Percentiles rank a stretch among this genome's conserved stretches.
These are phyloP conservation scores for Falco biarmicus DNA, from an alignment of 2,797 vertebrate species.

Conservation along the genomic window DNA sequence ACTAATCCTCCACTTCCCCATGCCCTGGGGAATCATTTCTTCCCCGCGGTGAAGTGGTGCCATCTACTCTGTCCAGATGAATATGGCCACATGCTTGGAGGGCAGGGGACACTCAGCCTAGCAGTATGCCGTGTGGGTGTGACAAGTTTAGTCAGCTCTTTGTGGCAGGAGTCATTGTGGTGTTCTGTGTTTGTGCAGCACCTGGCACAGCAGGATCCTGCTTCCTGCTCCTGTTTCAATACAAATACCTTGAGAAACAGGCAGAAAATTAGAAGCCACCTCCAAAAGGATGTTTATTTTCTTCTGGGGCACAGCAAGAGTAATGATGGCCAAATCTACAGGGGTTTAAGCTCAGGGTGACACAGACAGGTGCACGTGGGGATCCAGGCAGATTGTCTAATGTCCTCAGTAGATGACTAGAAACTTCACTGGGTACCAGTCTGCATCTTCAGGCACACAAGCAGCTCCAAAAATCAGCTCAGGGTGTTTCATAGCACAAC, in stretches of 20 bases:
- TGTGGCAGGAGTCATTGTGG: not conserved
- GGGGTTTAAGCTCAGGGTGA: not conserved
- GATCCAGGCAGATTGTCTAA: not conserved
- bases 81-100: rapidly evolving
- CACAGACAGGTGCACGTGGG: not conserved
- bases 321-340: rapidly evolving
- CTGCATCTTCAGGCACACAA: not conserved
- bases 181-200: rapidly evolving
- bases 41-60: not conserved
- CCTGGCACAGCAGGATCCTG: not conserved
- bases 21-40: not conserved
- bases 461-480: not conserved
- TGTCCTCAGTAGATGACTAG: not conserved
- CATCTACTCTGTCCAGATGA: rapidly evolving
- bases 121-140: not conserved
- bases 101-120: not conserved
- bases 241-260: conserved; percentile 5
- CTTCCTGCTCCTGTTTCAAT: not conserved
- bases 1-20: not conserved
- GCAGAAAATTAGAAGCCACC: not conserved
- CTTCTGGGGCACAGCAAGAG: not conserved
- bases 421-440: not conserved
- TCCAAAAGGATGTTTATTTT: not conserved
- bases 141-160: not conserved
- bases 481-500: rapidly evolving